Conservation (phyloP, 2,888 invertebrate species). For the Xestia sexstrigata region DNA sequence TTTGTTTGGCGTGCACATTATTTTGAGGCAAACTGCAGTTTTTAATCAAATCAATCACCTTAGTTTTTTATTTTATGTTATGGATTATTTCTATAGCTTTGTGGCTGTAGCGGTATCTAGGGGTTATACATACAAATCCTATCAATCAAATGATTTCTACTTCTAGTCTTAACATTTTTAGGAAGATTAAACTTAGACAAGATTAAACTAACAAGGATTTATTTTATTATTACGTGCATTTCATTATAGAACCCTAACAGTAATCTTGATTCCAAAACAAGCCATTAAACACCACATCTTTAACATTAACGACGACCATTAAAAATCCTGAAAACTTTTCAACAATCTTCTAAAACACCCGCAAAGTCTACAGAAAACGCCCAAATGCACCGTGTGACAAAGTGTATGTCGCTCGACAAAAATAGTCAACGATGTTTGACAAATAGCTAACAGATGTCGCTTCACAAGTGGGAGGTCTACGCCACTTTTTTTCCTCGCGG, state of each 20-base stretch:
- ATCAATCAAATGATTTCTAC: neutral
- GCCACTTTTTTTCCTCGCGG: slow-evolving; percentile 65
- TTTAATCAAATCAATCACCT: slow-evolving; percentile 18
- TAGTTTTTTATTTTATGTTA: neutral
- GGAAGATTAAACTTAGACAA: neutral
- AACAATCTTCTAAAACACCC: slow-evolving; percentile 39
- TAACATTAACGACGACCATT: slow-evolving; percentile 24
- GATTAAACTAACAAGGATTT: neutral
- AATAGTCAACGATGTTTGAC: slow-evolving; percentile 89
- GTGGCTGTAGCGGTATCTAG: slow-evolving; percentile 1
- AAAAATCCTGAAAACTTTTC: slow-evolving; percentile 38
- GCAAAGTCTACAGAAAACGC: slow-evolving; percentile 34
- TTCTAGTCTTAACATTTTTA: neutral
- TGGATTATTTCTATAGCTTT: neutral
- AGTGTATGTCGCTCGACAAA: slow-evolving; percentile 79
- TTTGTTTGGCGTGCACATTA: slow-evolving; percentile 20
- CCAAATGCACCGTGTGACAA: slow-evolving; percentile 75
- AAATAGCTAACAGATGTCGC: slow-evolving; percentile 88
- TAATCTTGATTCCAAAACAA: slow-evolving; percentile 27
- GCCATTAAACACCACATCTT: slow-evolving; percentile 32
- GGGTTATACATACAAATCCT: neutral
- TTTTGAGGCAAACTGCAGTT: slow-evolving; percentile 26
- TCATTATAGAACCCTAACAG: slow-evolving; percentile 5
- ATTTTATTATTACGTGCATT: slow-evolving; percentile 21
- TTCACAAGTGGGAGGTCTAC: slow-evolving; percentile 70